These are phyloP conservation scores for Xyrauchen texanus DNA, from an alignment of 2,113 vertebrate species.

Conservation along the genomic window DNA sequence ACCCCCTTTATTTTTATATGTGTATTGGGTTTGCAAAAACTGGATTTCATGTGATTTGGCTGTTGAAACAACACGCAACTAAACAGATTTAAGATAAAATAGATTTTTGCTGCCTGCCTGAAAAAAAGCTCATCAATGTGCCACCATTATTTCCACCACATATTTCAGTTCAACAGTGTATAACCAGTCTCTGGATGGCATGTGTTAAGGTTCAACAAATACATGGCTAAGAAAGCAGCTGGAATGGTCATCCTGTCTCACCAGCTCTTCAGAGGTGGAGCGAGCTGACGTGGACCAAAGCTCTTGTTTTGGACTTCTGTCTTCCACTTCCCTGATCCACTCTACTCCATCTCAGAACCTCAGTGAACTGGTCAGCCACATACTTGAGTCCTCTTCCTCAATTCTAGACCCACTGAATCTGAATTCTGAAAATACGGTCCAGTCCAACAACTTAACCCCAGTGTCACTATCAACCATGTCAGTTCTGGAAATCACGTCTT, in stretches of 20 bases:
- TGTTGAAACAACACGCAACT: no score
- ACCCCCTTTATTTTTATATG: no score
- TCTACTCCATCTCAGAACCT: slow-evolving; percentile 48
- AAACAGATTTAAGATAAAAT: no score
- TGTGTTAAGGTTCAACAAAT: slow-evolving; percentile 48
- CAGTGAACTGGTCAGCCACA: slow-evolving; percentile 37
- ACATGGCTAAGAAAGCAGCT: slow-evolving; percentile 29
- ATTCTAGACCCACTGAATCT: background rate
- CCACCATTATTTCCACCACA: no score
- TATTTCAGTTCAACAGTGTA: background rate
- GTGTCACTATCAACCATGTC: background rate
- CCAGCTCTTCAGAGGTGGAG: slow-evolving; percentile 37
- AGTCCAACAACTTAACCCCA: background rate
- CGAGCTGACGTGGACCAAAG: slow-evolving; percentile 50
- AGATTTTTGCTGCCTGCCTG: no score
- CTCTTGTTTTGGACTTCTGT: background rate
- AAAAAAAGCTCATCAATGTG: no score
- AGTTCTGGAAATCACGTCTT: background rate
- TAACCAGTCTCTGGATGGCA: slow-evolving; percentile 12
- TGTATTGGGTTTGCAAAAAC: no score
- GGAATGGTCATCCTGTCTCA: slow-evolving; percentile 22
- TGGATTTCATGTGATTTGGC: no score
- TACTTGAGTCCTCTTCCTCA: slow-evolving; percentile 32
- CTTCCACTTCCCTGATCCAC: slow-evolving; percentile 42
- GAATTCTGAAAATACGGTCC: background rate